These are phyloP conservation scores for Podarcis cretensis DNA, from an alignment of 2,113 vertebrate species.

Conservation along the genomic window DNA sequence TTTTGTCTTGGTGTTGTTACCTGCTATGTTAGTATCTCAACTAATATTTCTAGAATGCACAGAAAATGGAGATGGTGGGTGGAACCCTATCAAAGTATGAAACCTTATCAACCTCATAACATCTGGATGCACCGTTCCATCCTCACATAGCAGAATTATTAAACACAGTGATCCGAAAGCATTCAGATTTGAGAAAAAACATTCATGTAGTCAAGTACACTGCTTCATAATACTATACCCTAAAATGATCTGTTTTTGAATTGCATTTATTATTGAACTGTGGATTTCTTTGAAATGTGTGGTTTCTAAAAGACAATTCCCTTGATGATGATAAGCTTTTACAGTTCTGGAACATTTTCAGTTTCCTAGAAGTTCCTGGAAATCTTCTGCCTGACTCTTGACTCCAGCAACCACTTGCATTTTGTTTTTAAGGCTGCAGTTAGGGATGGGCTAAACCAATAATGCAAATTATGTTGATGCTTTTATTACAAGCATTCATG, in stretches of 20 bases:
- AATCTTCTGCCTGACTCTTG: background rate
- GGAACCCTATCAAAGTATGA: too few relatives aligned
- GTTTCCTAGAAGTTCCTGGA: background rate
- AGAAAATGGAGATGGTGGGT: background rate
- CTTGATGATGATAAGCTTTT: background rate
- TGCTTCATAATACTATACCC: background rate
- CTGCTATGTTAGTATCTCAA: slow-evolving; percentile 30
- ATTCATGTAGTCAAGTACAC: background rate
- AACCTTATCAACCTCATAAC: background rate
- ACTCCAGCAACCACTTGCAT: background rate
- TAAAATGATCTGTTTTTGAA: background rate
- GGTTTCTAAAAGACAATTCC: background rate
- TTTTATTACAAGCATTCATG: background rate
- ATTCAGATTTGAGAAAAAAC: background rate
- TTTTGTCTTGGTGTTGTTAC: slow-evolving; percentile 7
- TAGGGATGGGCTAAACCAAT: background rate
- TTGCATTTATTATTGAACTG: background rate
- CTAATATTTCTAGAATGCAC: slow-evolving; percentile 22
- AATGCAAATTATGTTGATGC: background rate
- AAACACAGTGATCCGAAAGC: slow-evolving; percentile 3
- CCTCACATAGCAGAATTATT: slow-evolving; percentile 1
- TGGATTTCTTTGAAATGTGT: background rate
- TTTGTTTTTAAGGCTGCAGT: background rate
- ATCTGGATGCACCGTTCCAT: background rate
- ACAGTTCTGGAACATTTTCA: background rate